phyloP scores from a whole-genome alignment of 2,888 invertebrate genomes.

The Ormyrus thymus region DNA sequence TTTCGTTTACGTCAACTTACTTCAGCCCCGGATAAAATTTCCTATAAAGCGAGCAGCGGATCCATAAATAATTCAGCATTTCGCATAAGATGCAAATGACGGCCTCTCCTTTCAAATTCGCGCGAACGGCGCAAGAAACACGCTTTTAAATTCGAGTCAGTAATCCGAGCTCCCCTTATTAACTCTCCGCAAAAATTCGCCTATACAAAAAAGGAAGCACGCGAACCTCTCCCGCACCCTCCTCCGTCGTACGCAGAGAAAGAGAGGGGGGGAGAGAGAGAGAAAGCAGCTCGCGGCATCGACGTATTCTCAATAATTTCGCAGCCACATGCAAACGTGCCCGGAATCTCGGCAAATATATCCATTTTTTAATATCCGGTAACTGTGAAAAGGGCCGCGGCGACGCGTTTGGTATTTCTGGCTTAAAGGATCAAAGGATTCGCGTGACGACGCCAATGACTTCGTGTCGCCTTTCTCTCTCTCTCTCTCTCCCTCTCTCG shows the following conservation, averaged over 20 bases:
- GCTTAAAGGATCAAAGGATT: conserved; percentile 53
- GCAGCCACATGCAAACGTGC: conserved; percentile 26
- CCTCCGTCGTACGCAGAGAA: not conserved
- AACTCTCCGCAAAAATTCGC: not conserved
- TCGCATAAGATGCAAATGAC: conserved; percentile 38
- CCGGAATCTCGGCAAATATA: conserved; percentile 38
- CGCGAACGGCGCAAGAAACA: not conserved
- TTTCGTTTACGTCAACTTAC: no score
- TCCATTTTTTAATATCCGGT: conserved; percentile 54
- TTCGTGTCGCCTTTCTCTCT: not conserved
- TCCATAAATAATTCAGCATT: conserved; percentile 35
- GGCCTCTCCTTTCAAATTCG: conserved; percentile 13
- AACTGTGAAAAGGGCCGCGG: conserved; percentile 32
- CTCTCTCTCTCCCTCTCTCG: not conserved
- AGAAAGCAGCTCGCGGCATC: not conserved
- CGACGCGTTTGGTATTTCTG: conserved; percentile 19
- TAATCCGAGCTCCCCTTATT: conserved; percentile 5
- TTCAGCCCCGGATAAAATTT: not conserved
- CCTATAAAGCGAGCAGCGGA: no score
- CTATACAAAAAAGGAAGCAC: no score
- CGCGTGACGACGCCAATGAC: conserved; percentile 31
- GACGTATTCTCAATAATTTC: conserved; percentile 28
- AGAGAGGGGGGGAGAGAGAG: conserved; percentile 7
- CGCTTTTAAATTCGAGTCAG: not conserved
- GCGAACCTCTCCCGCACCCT: no score